These are phyloP conservation scores for Ictidomys tridecemlineatus DNA, from an alignment of 2,113 vertebrate species.

Conservation along the genomic window DNA sequence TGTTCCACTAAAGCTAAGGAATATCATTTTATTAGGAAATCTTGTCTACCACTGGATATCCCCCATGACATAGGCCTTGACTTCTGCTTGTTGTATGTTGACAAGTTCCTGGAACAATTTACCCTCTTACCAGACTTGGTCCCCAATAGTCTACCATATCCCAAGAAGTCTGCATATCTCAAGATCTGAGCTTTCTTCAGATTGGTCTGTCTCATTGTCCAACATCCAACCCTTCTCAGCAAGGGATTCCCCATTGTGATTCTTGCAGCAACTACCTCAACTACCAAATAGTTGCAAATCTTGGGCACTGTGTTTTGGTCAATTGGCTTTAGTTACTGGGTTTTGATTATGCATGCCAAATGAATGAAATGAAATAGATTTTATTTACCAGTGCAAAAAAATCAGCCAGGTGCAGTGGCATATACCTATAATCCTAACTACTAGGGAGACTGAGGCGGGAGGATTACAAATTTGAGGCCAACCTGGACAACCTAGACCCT, in stretches of 20 bases:
- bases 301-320: constrained; percentile 8
- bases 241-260: background rate
- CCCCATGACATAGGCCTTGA: background rate
- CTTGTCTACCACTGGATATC: background rate
- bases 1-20: background rate
- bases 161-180: background rate
- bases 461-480: no score
- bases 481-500: no score
- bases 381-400: background rate
- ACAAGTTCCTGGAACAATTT: background rate
- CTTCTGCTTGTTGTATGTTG: background rate
- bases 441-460: no score
- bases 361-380: background rate
- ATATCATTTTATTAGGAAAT: background rate
- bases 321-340: background rate
- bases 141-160: background rate
- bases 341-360: background rate
- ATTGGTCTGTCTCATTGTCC: background rate
- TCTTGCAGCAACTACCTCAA: background rate
- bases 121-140: background rate
- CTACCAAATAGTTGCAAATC: background rate
- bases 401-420: background rate
- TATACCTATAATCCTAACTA: no score
- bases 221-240: background rate
- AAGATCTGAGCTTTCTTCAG: background rate